phyloP scores from a whole-genome alignment of 2,888 invertebrate genomes.

The Cyaniris semiargus region DNA sequence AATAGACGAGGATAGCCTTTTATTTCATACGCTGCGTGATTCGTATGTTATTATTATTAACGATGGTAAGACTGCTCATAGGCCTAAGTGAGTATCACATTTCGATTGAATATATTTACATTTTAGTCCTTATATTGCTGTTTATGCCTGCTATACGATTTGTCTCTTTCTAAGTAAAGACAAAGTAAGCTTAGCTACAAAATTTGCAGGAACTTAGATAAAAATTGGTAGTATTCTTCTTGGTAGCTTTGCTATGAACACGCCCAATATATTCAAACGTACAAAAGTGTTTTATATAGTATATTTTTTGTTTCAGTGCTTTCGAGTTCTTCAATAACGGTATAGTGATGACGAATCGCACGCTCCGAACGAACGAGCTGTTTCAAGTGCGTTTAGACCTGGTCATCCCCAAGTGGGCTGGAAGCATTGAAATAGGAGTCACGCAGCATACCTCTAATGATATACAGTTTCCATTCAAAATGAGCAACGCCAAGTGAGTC shows the following conservation, averaged over 20 bases:
- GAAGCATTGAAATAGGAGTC: slow-evolving; percentile 95
- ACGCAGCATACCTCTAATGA: slow-evolving; percentile 94
- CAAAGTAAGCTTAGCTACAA: too few relatives aligned
- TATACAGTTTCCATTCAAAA: slow-evolving; percentile 94
- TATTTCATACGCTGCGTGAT: slow-evolving; percentile 95
- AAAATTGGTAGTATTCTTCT: too few relatives aligned
- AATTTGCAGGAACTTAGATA: too few relatives aligned
- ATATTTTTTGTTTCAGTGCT: slow-evolving; percentile 79
- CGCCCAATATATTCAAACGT: too few relatives aligned
- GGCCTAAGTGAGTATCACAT: slow-evolving; percentile 88
- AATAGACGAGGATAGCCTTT: slow-evolving; percentile 84
- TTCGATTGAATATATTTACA: too few relatives aligned
- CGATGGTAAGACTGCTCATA: slow-evolving; percentile 92
- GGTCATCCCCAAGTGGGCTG: slow-evolving; percentile 96
- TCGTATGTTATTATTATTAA: slow-evolving; percentile 95
- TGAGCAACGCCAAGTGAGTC: slow-evolving; percentile 94
- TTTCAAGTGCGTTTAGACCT: slow-evolving; percentile 95
- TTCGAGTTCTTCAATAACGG: slow-evolving; percentile 97
- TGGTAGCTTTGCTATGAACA: too few relatives aligned
- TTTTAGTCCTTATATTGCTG: not conserved
- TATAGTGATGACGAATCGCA: slow-evolving; percentile 92
- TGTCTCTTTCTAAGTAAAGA: too few relatives aligned
- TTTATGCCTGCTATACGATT: not conserved
- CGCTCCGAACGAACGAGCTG: slow-evolving; percentile 91
- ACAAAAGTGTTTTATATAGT: not conserved